Conservation (phyloP, 1,140 invertebrate species). For the Drosophila sulfurigaster region DNA sequence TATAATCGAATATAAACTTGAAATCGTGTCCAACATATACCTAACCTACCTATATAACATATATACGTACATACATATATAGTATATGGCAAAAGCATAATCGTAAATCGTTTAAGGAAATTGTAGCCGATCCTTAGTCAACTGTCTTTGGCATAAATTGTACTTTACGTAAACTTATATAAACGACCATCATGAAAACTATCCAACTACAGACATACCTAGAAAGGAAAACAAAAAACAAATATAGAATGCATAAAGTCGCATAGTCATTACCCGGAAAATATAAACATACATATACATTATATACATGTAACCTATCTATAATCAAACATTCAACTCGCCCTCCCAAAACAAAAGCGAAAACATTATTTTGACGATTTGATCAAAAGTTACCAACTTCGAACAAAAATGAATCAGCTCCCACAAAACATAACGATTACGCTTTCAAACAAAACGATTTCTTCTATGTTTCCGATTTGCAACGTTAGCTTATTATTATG, state of each 20-base stretch:
- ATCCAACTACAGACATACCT: constrained; percentile 42
- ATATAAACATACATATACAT: constrained; percentile 32
- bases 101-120: constrained; percentile 45
- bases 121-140: constrained; percentile 52
- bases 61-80: constrained; percentile 33
- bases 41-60: constrained; percentile 55
- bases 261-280: constrained; percentile 13
- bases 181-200: constrained; percentile 42
- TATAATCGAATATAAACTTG: constrained; percentile 49
- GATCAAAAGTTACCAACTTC: constrained; percentile 3
- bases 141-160: constrained; percentile 54
- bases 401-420: constrained; percentile 8
- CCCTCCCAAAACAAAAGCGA: not conserved
- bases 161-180: constrained; percentile 45
- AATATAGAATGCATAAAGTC: constrained; percentile 38
- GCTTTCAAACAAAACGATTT: constrained; percentile 47
- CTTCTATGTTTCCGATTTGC: constrained; percentile 16
- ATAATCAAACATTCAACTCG: constrained; percentile 22
- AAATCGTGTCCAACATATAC: constrained; percentile 55
- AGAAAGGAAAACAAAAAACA: constrained; percentile 9
- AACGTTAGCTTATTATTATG: not conserved
- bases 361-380: not conserved
- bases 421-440: constrained; percentile 37
- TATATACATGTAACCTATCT: constrained; percentile 37
- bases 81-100: constrained; percentile 27